Conservation (phyloP, 2,888 invertebrate species). For the Lithosia quadra region DNA sequence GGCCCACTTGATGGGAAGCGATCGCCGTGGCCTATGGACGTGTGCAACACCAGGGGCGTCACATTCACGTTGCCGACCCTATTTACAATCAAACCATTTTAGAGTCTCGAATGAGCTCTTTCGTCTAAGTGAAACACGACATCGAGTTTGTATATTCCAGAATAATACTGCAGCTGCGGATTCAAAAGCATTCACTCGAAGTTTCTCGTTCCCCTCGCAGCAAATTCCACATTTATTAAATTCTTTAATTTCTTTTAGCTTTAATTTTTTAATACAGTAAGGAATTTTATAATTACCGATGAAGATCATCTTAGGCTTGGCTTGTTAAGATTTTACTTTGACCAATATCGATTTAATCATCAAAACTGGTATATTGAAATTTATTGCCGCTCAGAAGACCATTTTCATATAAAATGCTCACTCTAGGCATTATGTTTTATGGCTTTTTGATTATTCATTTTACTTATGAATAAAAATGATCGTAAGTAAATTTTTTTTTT, state of each 20-base stretch:
- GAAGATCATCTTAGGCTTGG: conserved; percentile 32
- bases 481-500: neutral
- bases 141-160: conserved; percentile 2
- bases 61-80: no score
- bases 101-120: neutral
- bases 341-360: conserved; percentile 45
- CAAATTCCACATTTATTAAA: conserved; percentile 27
- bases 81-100: neutral
- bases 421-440: conserved; percentile 20
- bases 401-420: conserved; percentile 35
- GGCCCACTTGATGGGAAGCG: no score
- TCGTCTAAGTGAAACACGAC: neutral
- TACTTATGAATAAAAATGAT: neutral
- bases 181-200: conserved; percentile 6
- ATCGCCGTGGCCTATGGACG: no score
- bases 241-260: conserved; percentile 23
- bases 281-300: conserved; percentile 47
- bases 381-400: conserved; percentile 31
- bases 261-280: conserved; percentile 38
- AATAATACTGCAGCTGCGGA: neutral
- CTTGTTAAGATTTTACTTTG: conserved; percentile 45
- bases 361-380: conserved; percentile 45
- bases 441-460: conserved; percentile 17
- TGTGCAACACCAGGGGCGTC: no score
- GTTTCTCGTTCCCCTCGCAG: conserved; percentile 15